These are phyloP conservation scores for Hylaea fasciaria DNA, from an alignment of 2,888 invertebrate species.

Conservation along the genomic window DNA sequence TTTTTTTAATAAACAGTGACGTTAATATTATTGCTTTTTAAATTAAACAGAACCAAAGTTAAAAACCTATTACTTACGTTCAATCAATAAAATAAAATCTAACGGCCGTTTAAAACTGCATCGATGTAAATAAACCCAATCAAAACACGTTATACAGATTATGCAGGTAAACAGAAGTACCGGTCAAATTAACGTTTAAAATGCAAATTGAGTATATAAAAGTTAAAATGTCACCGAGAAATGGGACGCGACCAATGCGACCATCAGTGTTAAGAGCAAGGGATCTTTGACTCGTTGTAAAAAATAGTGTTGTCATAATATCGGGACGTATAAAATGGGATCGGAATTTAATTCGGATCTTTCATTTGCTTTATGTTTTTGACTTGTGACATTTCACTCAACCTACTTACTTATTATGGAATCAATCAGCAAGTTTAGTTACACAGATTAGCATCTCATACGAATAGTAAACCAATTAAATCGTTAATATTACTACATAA, in stretches of 20 bases:
- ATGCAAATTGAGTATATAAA: constrained; percentile 51
- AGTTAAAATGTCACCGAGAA: constrained; percentile 46
- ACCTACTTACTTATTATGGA: too few relatives aligned
- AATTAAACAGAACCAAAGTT: background rate
- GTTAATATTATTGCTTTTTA: too few relatives aligned
- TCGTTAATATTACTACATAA: too few relatives aligned
- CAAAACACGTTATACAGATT: constrained; percentile 23
- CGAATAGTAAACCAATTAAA: too few relatives aligned
- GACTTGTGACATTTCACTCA: too few relatives aligned
- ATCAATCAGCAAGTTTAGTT: too few relatives aligned
- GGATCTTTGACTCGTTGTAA: constrained; percentile 33
- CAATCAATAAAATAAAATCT: constrained; percentile 7
- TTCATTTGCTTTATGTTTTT: background rate
- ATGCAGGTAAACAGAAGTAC: constrained; percentile 25
- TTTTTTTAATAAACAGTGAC: too few relatives aligned
- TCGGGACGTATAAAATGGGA: constrained; percentile 9
- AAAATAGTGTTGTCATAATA: constrained; percentile 20
- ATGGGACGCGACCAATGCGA: constrained; percentile 52
- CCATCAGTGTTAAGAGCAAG: constrained; percentile 50
- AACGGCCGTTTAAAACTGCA: constrained; percentile 1
- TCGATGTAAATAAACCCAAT: constrained; percentile 16
- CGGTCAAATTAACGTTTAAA: constrained; percentile 26
- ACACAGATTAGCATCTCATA: too few relatives aligned
- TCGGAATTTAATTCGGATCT: background rate
- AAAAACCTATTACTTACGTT: constrained; percentile 5